Base-by-base conservation (phyloP, 2,113 vertebrate genomes). In the Nyctereutes procyonoides region DNA sequence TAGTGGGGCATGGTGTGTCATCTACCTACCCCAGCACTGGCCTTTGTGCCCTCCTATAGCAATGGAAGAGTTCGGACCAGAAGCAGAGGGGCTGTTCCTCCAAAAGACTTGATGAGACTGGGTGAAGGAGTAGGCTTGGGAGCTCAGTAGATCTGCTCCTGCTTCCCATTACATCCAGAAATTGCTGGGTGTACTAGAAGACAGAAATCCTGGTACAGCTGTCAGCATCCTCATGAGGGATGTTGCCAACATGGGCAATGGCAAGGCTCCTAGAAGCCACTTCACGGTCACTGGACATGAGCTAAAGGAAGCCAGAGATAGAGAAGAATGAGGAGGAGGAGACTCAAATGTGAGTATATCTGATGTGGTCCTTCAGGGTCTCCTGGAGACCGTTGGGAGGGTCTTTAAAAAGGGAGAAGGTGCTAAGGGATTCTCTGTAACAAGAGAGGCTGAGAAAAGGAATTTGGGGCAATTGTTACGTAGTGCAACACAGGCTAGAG, bases 211-310 rank as follows among this genome's bases (percentile, higher is more conserved):
- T 53, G 48, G 30, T 28, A 7, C 8, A 38, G 19, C 35, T 32
- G 4, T n/a, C 51, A 12, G 20, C 28, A 5, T 43, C 35, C 35
- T 73, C 43, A 7, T 1, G 2, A 95, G 35, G 58, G 53, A 48
- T 32, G 17, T 2, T 9, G 85, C 63, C 28, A 56, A 7, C 1
- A 0, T 11, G 53, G 51, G 5, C 26, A 26, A 5, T 1, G 14
- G 43, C 10, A 5, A 48, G 77, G 19, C 24, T 87, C 38, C 69
- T n/a, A 73, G 56, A 85, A 80, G 35, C 55, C 65, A 65, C 77
- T 20, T 74, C 24, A 24, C 63, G 51, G 2, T 92, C 60, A 84
- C 0, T 4, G 65, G 92, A 67, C 20, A 8, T 6, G 48, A 65
- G 58, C 16, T 5, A n/a, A 83, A 26, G 15, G 19, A 22, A 62